Evolutionary conservation across 2,113 vertebrate genomes (phyloP), one percentile per base, ranked within the genome.

Genomic region (Cichladusa arquata): DNA sequence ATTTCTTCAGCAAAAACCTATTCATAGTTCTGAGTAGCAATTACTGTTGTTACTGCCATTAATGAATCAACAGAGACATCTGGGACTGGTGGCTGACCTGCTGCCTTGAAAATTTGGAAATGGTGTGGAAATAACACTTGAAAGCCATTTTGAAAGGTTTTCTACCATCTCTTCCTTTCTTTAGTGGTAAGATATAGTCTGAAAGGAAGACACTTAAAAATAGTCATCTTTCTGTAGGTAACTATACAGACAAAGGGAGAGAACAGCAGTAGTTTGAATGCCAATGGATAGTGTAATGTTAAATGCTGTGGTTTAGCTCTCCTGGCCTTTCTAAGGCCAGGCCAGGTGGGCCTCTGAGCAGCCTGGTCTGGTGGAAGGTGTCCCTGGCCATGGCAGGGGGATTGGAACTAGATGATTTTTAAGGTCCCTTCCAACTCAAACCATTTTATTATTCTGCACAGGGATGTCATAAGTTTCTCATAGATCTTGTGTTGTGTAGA

Each of bases 21-120:
- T 95, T 94, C 79, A 92, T 34, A 67, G 51, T 53, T 93, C 64
- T 81, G 51, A 92, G 76, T 88, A 95, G 74, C 66, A 94, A 93
- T 80, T 92, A 71, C 71, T 78, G 56, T 83, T 79, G 53, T 76
- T 76, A 79, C 20, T 45, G 61, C 60, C 73, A 48, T 93, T 86
- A 94, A 62, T 60, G 69, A 73, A 93, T 86, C 82, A 81, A 86
- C 71, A 86, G 22, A 91, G 74, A 81, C 60, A 88, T 60, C 14
- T 64, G 34, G 29, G 71, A 90, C 65, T 31, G 25, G 64, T 62
- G 51, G 33, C 64, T 91, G 82, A 94, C 79, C 92, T 61, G 51
- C 76, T 90, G 51, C 56, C 86, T 92, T 83, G 56, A 73, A 88
- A 91, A 88, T 71, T 81, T 78, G 88, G 67, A 96, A 84, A 47